Evolutionary conservation across 23 tunicate genomes (phyloP), one percentile per base, ranked within the genome.

Genomic region (Ascidia mentula): DNA sequence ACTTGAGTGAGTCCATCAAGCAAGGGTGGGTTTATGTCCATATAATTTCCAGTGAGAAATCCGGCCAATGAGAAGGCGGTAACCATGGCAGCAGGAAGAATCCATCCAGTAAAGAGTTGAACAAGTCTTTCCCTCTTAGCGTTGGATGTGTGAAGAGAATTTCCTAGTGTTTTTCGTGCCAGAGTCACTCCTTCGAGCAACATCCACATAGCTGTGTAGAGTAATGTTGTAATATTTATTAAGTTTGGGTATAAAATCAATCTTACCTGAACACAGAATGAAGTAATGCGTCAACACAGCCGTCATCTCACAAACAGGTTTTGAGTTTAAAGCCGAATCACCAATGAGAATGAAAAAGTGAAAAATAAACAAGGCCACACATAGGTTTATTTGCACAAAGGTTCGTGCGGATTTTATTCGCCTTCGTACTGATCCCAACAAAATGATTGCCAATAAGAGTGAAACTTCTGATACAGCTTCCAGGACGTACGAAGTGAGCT

Each of bases 141-240:
- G 13, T 71, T 71, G 30, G 36, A 22, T 3, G 33, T 3, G 37
- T 35, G 24, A n/a, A 71, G 38, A 18, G 75, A 34, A 6, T 71
- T 18, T 28, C 24, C 30, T 18, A 69, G 32, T 2, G 83, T 79
- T 37, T 61, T 79, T 0, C 60, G 32, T n/a, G 46, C 18, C 36
- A 79, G 34, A 13, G 74, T 61, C 3, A 79, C n/a, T 8, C 83
- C 83, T 60, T 79, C 83, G 74, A 79, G 31, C 28, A 79, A 22
- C 83, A 79, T 79, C 83, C 83, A 79, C 45, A 35, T 69, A 33
- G 46, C 83, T 79, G 45, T 28, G 32, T 0, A 0, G 15, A 13
- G 20, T 12, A 69, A 69, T 12, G 8, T 20, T n/a, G n/a, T n/a
- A n/a, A n/a, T n/a, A n/a, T n/a, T n/a, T n/a, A n/a, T n/a, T n/a